Conservation (phyloP, 2,888 invertebrate species). For the Drosophila mulleri region DNA sequence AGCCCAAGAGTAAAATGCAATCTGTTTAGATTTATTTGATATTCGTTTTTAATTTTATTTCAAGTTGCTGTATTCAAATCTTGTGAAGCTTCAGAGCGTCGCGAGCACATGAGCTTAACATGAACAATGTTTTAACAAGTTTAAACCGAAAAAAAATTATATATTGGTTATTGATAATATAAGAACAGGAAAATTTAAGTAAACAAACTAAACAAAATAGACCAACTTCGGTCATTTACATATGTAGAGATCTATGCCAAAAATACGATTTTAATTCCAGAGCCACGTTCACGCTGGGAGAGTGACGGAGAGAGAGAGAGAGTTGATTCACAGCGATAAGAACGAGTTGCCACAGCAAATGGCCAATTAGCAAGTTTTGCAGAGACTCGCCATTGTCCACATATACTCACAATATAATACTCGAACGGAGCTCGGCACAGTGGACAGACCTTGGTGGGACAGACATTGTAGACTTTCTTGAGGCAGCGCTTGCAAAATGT, state of each 20-base stretch:
- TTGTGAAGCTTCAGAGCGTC: background rate
- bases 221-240: background rate
- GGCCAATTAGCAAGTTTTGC: background rate
- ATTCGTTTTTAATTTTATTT: background rate
- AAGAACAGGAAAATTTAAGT: slow-evolving; percentile 20
- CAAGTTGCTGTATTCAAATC: background rate
- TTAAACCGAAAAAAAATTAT: background rate
- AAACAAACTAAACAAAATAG: slow-evolving; percentile 7
- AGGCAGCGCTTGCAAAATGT: slow-evolving; percentile 59
- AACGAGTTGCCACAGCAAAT: background rate
- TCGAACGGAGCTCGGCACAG: slow-evolving; percentile 56
- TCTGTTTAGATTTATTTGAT: background rate
- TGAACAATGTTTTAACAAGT: slow-evolving; percentile 29
- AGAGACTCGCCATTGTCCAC: background rate
- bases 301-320: background rate
- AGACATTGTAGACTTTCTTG: slow-evolving; percentile 32
- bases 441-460: slow-evolving; percentile 52
- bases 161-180: background rate
- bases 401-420: slow-evolving; percentile 63
- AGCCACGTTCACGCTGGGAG: slow-evolving; percentile 38
- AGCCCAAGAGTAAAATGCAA: background rate
- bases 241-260: slow-evolving; percentile 25
- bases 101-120: background rate
- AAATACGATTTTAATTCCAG: slow-evolving; percentile 46
- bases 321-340: background rate